Conservation (phyloP, 2,797 vertebrate genomes). For the Perodicticus potto region DNA sequence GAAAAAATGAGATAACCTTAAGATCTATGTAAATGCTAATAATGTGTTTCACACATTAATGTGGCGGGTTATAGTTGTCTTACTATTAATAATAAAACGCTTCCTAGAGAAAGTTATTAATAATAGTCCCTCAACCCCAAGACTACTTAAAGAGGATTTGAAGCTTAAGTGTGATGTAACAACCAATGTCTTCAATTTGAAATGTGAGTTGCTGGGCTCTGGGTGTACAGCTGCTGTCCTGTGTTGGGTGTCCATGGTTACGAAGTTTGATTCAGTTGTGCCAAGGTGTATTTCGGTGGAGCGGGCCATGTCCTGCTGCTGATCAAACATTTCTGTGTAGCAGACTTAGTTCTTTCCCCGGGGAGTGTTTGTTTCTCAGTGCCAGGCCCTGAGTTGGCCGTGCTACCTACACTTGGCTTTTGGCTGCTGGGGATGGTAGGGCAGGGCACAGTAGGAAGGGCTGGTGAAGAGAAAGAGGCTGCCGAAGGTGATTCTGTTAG, state of each 20-base stretch:
- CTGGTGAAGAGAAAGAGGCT: background rate
- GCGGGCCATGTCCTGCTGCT: background rate
- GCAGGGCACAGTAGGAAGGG: background rate
- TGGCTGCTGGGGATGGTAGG: background rate
- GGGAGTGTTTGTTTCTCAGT: background rate
- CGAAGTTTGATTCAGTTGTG: rapidly evolving
- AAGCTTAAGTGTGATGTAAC: background rate
- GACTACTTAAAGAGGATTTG: background rate
- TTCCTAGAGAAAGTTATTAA: background rate
- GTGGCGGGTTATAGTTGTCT: background rate
- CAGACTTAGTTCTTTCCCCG: background rate
- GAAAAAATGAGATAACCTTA: background rate
- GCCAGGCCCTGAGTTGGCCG: background rate
- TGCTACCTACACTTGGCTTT: background rate
- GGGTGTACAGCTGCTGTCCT: rapidly evolving
- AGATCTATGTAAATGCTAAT: background rate
- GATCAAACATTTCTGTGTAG: background rate
- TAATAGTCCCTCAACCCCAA: background rate
- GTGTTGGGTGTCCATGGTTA: background rate
- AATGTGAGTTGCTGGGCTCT: rapidly evolving
- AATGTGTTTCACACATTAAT: background rate
- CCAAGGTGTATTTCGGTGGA: background rate
- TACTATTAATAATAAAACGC: background rate
- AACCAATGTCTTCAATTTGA: background rate
- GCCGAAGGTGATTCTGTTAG: background rate